Evolutionary conservation across 1,140 invertebrate species (phyloP), one percentile per base, ranked within the genome.

Genomic region (Magallana angulata): DNA sequence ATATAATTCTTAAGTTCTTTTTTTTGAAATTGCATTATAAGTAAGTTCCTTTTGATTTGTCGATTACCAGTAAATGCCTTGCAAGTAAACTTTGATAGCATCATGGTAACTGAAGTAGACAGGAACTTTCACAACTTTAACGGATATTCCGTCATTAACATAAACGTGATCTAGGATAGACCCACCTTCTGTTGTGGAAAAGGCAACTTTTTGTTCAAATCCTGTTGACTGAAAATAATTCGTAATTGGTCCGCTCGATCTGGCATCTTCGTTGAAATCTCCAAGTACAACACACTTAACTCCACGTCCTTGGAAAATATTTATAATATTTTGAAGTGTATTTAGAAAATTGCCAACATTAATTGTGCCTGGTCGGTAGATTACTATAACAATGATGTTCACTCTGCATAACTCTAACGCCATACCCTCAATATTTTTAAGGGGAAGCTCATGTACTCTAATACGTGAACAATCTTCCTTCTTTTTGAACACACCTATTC

Each of bases 31-130:
- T n/a, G n/a, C n/a, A n/a, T n/a, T n/a, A n/a, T n/a, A n/a, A n/a
- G n/a, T n/a, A n/a, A n/a, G n/a, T n/a, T n/a, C n/a, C n/a, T n/a
- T n/a, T n/a, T n/a, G n/a, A n/a, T n/a, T n/a, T n/a, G n/a, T n/a
- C n/a, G n/a, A n/a, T n/a, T n/a, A n/a, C n/a, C n/a, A n/a, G n/a
- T n/a, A n/a, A n/a, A n/a, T n/a, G n/a, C n/a, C n/a, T n/a, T n/a
- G n/a, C n/a, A 12, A n/a, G 30, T 71, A n/a, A n/a, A 84, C 57
- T 84, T 84, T 30, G n/a, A 86, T 57, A 1, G 71, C 71, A 16
- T 85, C 84, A 85, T 85, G 84, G 57, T 64, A 85, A 36, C 84
- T 85, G 36, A 62, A 85, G 84, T 68, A 85, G 18, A 24, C 30
- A 64, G 84, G 84, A 12, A 85, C 12, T 48, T 56, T 36, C 16